Base-by-base conservation (phyloP, 2,888 invertebrate species). In the Philhelius pedissequus region DNA sequence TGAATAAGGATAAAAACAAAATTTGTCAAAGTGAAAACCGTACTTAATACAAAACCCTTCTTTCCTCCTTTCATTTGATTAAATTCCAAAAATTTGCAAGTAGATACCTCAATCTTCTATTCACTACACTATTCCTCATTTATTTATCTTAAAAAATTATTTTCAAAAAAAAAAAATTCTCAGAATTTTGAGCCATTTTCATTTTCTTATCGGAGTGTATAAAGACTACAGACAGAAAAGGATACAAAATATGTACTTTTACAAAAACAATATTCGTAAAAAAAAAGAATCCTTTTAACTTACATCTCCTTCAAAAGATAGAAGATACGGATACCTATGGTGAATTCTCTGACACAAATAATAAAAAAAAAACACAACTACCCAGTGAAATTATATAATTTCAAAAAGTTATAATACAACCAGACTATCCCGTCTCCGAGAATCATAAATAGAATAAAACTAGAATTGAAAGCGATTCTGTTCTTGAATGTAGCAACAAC, bases 71-170 rank as follows among this genome's bases (percentile, higher is more conserved):
- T 52, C 45, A 18, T 50, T 60, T 75, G 60, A 75, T 58, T 64
- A 56, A 75, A 66, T 66, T 58, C 56, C 78, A 64, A 50, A 58
- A n/a, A n/a, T n/a, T n/a, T 18, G 18, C 52, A 9, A 52, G 30
- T 48, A 20, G 11, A 7, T 32, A 11, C 7, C 15, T 15, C 30
- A 62, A 32, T 30, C 30, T 62, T 8, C 45, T 69, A 64, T 70
- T 75, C 58, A 56, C 8, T 56, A 32, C 13, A 8, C 18, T 60
- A 73, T 68, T 73, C 60, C 35, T 73, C 58, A 50, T 56, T 73
- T 66, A 81, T 68, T 48, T 40, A 58, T 50, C 70, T 69, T 58
- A 76, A 62, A 80, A 75, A 64, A 64, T 62, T 48, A 30, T 69
- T 50, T 60, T 43, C 20, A 30, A 38, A 30, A 9, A 50, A 13